A percentile compares a stretch with the other conserved stretches of the same genome.
These are phyloP conservation scores for Tenualosa thibaudeaui DNA, from an alignment of 2,797 vertebrate species.

Conservation along the genomic window DNA sequence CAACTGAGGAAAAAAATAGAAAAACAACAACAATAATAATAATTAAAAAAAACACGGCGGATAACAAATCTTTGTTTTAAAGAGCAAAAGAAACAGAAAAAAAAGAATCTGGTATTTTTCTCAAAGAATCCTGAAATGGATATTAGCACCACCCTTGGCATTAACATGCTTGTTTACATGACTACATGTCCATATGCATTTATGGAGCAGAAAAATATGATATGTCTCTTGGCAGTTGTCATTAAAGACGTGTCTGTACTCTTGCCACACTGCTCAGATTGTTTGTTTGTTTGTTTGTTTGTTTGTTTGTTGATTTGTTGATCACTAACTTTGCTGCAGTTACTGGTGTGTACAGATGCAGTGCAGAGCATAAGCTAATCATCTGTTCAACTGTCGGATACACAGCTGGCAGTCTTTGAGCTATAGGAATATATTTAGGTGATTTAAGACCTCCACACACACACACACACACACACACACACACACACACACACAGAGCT, in stretches of 20 bases:
- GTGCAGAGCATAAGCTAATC: background rate
- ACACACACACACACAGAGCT: background rate
- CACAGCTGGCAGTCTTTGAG: background rate
- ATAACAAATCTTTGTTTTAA: background rate
- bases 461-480: conserved; percentile 1
- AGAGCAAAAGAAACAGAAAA: background rate
- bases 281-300: background rate
- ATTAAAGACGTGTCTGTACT: background rate
- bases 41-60: background rate
- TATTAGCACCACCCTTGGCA: background rate
- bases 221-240: background rate
- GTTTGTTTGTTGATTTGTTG: background rate
- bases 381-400: background rate
- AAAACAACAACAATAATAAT: background rate
- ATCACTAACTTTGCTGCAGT: background rate
- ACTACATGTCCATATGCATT: background rate
- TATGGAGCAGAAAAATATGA: background rate
- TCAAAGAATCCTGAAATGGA: background rate
- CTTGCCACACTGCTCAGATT: background rate
- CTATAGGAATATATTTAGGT: background rate
- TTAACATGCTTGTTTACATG: background rate
- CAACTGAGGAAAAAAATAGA: background rate
- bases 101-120: background rate
- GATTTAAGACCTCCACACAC: background rate
- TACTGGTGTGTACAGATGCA: background rate